A percentile compares a stretch with the other conserved stretches of the same genome.
phyloP scores from a whole-genome alignment of 2,113 vertebrate genomes.

The Orientallactaga bullata region DNA sequence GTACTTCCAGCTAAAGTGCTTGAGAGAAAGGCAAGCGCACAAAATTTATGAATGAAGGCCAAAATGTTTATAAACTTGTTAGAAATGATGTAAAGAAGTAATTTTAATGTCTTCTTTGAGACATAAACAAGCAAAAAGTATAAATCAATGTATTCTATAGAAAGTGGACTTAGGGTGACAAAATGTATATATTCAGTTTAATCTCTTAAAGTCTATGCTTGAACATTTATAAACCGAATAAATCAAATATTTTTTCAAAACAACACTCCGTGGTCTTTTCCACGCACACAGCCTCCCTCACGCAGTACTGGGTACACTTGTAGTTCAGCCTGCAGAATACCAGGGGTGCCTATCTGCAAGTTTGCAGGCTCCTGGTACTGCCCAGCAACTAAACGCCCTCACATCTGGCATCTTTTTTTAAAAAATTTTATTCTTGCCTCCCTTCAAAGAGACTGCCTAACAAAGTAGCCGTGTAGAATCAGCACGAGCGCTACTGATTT shows the following conservation, averaged over 20 bases:
- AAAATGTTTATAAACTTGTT: not conserved
- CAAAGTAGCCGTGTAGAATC: not conserved
- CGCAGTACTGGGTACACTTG: too few relatives aligned
- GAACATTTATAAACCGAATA: not conserved
- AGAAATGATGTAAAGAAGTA: not conserved
- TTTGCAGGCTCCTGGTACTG: too few relatives aligned
- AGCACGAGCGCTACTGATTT: not conserved
- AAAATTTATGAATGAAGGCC: constrained; percentile 9
- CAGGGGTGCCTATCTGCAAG: fast-evolving
- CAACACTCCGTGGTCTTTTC: not conserved
- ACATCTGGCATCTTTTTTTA: not conserved
- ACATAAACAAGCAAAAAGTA: constrained; percentile 25
- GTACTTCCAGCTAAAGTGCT: not conserved
- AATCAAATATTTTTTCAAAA: not conserved
- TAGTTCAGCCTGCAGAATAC: fast-evolving
- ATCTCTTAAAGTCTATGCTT: not conserved
- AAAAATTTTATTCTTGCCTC: not conserved
- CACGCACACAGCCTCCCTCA: not conserved
- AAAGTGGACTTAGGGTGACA: not conserved
- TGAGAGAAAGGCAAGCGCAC: not conserved
- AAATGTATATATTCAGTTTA: not conserved
- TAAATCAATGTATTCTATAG: not conserved
- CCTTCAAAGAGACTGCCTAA: not conserved
- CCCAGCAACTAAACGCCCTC: not conserved
- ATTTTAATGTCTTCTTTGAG: constrained; percentile 19